Base-by-base conservation (phyloP, 2,888 invertebrate genomes). In the Synergus japonicus region DNA sequence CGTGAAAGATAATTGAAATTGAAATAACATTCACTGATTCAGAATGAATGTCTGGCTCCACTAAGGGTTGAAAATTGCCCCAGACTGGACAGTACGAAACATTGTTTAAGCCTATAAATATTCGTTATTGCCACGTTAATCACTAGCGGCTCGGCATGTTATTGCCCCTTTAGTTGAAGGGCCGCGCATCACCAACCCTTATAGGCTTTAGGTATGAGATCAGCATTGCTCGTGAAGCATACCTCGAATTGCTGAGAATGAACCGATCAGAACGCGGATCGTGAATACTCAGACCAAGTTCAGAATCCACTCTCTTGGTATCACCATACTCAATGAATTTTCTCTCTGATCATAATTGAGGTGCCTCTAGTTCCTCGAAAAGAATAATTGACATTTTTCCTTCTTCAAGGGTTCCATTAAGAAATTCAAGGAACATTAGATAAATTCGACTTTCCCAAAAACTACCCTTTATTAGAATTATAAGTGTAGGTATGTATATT, bases 71-170 rank as follows among this genome's bases (percentile, higher is more conserved):
- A 22, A 49, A 54, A 73, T 73, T 73, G 54, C 58, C 78, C 82
- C 82, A 80, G 85, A 84, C 86, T 86, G 90, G 89, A 90, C 90
- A 88, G 84, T 84, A 89, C 88, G 89, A 90, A 90, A 90, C 90
- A 90, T 90, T 90, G 90, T 90, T 90, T 89, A 87, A 85, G 86
- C 89, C 90, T 89, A 90, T 90, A 90, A 90, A 90, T 90, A 90
- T 90, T 90, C 89, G 90, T 90, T 90, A 90, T 90, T 90, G 89
- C 90, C 86, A 85, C 89, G 90, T 90, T 90, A 90, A 90, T 90
- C 90, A 90, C 89, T 88, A 85, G 85, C 82, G 79, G 81, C 82
- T 82, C 82, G 88, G 87, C 87, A 89, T 88, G 88, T 89, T 89
- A 88, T 89, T 88, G 88, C 89, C 87, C 88, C 85, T 86, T 87